Evolutionary conservation across 2,888 invertebrate genomes (phyloP).

Genomic region (Drosophila rubida): DNA sequence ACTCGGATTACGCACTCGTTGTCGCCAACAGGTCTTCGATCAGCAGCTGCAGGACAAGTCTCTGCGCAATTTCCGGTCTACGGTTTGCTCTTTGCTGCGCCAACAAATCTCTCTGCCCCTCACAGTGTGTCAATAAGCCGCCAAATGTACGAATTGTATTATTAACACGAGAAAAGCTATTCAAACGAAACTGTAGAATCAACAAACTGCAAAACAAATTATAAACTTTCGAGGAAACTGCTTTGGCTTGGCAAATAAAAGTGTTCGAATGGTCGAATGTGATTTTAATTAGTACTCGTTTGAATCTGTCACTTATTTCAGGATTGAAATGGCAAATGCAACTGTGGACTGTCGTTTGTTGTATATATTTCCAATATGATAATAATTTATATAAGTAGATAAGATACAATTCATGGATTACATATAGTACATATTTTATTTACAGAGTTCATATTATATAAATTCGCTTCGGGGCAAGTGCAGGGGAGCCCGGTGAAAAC

Average conservation of each 20-base stretch:
- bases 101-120: conserved; percentile 41
- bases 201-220: conserved; percentile 3
- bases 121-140: conserved; percentile 55
- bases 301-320: not conserved
- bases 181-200: not conserved
- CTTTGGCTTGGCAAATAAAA: not conserved
- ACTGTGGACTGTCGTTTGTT: conserved; percentile 19
- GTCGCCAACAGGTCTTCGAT: conserved; percentile 81
- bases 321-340: not conserved
- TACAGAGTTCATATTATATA: conserved; percentile 55
- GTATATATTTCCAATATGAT: conserved; percentile 53
- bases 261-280: not conserved
- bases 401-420: conserved; percentile 72
- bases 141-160: not conserved
- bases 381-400: conserved; percentile 71
- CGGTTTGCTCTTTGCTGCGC: conserved; percentile 83
- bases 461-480: conserved; percentile 46
- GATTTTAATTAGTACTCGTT: not conserved
- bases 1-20: conserved; percentile 26
- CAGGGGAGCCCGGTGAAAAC: conserved; percentile 31
- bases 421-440: conserved; percentile 63
- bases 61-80: conserved; percentile 83
- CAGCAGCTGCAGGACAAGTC: conserved; percentile 85
- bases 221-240: not conserved
- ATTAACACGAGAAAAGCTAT: conserved; percentile 1